phyloP scores from a whole-genome alignment of 2,113 vertebrate species.

The Formicarius rufipectus region DNA sequence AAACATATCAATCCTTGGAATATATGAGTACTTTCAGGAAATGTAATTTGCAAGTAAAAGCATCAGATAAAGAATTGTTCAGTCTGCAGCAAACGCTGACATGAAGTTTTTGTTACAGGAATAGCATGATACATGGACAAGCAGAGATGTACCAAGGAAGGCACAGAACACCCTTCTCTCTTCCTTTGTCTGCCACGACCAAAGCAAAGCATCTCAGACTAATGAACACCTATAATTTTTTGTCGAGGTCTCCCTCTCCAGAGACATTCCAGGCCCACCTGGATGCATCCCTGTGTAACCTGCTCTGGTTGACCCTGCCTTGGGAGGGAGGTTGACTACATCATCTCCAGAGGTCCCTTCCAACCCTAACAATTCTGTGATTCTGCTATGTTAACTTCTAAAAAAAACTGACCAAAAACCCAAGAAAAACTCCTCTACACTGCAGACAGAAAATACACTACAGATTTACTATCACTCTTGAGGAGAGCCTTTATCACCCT shows the following conservation, averaged over 20 bases:
- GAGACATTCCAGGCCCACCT: background rate
- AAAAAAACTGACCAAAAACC: background rate
- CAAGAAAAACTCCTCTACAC: background rate
- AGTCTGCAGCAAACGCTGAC: background rate
- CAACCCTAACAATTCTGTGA: background rate
- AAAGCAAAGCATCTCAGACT: background rate
- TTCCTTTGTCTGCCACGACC: background rate
- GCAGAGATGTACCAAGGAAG: background rate
- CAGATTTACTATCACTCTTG: background rate
- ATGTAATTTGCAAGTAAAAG: background rate
- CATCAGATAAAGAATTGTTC: background rate
- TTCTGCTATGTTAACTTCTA: background rate
- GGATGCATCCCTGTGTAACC: fast-evolving
- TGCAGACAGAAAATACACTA: background rate
- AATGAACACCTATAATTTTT: background rate
- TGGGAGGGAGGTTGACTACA: background rate
- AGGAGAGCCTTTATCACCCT: background rate
- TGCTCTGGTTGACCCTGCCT: background rate
- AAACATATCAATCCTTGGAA: background rate
- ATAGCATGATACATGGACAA: background rate
- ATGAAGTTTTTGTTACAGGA: background rate
- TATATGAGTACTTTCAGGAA: background rate
- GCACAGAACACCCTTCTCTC: background rate
- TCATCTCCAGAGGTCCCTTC: background rate
- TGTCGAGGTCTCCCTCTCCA: background rate